Conservation (phyloP, 1,140 invertebrate genomes). For the Cardiocondyla obscurior region DNA sequence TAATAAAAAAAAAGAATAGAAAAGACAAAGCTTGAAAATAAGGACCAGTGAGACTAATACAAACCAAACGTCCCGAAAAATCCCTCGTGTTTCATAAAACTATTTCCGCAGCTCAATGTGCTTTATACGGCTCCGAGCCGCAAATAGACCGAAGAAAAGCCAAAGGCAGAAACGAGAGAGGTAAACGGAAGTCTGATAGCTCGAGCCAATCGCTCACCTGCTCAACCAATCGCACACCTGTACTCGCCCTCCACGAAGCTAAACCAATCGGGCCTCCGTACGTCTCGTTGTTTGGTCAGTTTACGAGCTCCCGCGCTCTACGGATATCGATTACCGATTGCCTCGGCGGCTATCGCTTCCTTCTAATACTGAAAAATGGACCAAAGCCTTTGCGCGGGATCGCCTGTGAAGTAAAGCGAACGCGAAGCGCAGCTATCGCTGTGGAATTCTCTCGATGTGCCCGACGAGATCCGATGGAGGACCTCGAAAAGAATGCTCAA, state of each 20-base stretch:
- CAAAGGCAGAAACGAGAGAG: constrained; percentile 5
- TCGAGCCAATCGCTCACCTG: constrained; percentile 66
- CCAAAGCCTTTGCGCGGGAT: constrained; percentile 56
- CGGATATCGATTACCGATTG: constrained; percentile 69
- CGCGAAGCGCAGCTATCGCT: constrained; percentile 12
- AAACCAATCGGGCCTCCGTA: constrained; percentile 61
- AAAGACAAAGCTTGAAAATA: not conserved
- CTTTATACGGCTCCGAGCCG: constrained; percentile 40
- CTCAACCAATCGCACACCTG: constrained; percentile 65
- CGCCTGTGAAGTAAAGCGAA: constrained; percentile 42
- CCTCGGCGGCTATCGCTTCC: constrained; percentile 52
- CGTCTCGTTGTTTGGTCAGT: constrained; percentile 70
- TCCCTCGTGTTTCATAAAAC: constrained; percentile 49
- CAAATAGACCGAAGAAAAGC: constrained; percentile 36
- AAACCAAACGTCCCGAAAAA: constrained; percentile 31
- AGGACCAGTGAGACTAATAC: constrained; percentile 11
- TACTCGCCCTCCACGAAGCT: constrained; percentile 42
- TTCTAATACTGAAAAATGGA: constrained; percentile 69
- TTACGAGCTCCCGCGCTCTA: constrained; percentile 65
- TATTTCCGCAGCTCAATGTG: constrained; percentile 15
- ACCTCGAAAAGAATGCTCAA: constrained; percentile 44
- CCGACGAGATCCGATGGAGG: constrained; percentile 37
- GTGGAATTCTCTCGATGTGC: constrained; percentile 42
- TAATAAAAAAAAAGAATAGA: too few relatives aligned
- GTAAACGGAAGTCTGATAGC: constrained; percentile 41